These are phyloP conservation scores for Pelagia noctiluca DNA, from an alignment of 30 jellyfish, hydroid and myxozoan species.

Conservation along the genomic window DNA sequence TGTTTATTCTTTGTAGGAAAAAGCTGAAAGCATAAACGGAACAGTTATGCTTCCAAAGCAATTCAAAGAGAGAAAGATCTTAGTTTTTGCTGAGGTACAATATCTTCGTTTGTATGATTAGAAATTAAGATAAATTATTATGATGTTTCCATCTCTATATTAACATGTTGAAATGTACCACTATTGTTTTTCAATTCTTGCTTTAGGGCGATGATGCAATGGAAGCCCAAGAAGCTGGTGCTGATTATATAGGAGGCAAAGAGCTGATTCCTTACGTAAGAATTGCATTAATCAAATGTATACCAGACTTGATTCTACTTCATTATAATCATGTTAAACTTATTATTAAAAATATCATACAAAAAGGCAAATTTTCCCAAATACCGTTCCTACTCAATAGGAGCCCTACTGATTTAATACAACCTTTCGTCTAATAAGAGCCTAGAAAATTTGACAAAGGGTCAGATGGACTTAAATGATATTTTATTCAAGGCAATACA, in stretches of 20 bases:
- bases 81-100: slow-evolving; percentile 92
- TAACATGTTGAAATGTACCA: background rate
- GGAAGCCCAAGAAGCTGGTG: slow-evolving; percentile 79
- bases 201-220: slow-evolving; percentile 69
- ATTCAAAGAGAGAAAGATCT: slow-evolving; percentile 40
- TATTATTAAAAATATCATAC: too few relatives aligned
- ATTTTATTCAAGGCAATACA: too few relatives aligned
- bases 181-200: background rate
- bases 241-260: slow-evolving; percentile 76
- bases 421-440: too few relatives aligned
- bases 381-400: too few relatives aligned
- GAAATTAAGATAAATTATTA: too few relatives aligned
- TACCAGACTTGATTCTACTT: too few relatives aligned
- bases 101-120: background rate
- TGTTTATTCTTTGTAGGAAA: slow-evolving; percentile 17
- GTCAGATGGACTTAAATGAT: too few relatives aligned
- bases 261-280: slow-evolving; percentile 71
- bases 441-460: too few relatives aligned
- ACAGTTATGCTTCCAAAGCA: slow-evolving; percentile 51
- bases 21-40: slow-evolving; percentile 49
- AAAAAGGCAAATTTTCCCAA: too few relatives aligned
- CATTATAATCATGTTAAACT: too few relatives aligned
- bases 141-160: background rate
- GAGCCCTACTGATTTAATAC: too few relatives aligned
- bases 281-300: background rate